Percentiles rank a stretch among this genome's conserved stretches.
phyloP scores from a whole-genome alignment of 2,888 invertebrate species.

The Protonemura montana region DNA sequence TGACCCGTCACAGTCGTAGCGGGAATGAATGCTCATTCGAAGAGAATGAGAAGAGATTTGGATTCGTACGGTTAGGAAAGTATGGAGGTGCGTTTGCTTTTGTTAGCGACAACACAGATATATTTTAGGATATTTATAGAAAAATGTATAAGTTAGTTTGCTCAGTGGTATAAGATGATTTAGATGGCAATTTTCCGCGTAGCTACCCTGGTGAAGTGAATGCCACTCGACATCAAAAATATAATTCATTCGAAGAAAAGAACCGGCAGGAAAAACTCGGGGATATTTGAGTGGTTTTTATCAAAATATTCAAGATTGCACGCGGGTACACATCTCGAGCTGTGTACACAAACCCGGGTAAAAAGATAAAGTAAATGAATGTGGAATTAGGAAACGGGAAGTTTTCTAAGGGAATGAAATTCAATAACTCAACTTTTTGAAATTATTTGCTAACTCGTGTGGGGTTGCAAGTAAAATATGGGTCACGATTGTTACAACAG shows the following conservation, averaged over 20 bases:
- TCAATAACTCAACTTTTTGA: background rate
- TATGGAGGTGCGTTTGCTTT: background rate
- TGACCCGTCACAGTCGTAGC: background rate
- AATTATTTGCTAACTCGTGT: background rate
- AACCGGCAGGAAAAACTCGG: background rate
- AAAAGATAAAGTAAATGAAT: background rate
- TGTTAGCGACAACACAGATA: background rate
- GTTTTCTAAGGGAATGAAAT: background rate
- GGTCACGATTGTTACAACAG: background rate
- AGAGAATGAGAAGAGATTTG: slow-evolving; percentile 7
- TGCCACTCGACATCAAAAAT: background rate
- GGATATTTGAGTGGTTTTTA: background rate
- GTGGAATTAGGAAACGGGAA: background rate
- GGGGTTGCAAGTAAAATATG: background rate
- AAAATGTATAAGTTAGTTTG: background rate
- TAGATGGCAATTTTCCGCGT: background rate
- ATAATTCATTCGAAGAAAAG: background rate
- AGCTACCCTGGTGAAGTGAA: background rate
- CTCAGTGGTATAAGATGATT: background rate
- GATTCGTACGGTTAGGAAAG: slow-evolving; percentile 5
- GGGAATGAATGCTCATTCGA: background rate
- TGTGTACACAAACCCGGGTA: too few relatives aligned
- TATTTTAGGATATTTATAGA: background rate
- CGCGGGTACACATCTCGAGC: background rate
- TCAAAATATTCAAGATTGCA: background rate